Evolutionary conservation across 2,797 vertebrate genomes (phyloP).

Genomic region (Rousettus madagascariensis): DNA sequence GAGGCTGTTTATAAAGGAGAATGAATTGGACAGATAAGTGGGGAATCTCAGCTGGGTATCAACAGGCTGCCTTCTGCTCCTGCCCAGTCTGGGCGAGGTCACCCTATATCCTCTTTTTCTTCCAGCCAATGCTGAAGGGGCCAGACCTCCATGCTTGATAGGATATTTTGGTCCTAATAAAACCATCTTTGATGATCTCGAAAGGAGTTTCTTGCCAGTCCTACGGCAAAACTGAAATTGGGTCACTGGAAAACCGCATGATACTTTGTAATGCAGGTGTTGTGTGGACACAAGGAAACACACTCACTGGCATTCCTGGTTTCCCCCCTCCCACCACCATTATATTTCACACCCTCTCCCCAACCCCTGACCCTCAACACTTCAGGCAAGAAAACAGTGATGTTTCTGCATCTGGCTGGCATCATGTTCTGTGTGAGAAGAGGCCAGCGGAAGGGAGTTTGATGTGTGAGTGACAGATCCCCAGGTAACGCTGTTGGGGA

Average conservation of each 20-base stretch:
- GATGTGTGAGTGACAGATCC: conserved; percentile 83
- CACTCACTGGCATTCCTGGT: not conserved
- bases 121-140: not conserved
- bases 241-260: not conserved
- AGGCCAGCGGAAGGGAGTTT: conserved; percentile 67
- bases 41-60: not conserved
- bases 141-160: not conserved
- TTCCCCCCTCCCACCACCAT: too few species aligned
- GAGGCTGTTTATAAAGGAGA: not conserved
- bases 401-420: conserved; percentile 73
- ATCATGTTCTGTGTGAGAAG: conserved; percentile 56
- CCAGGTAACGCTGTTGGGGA: conserved; percentile 82
- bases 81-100: too few species aligned
- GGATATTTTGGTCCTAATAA: not conserved
- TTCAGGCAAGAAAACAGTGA: not conserved
- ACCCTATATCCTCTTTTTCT: not conserved
- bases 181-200: not conserved
- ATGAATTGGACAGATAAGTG: not conserved
- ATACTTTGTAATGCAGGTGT: not conserved
- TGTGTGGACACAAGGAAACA: not conserved
- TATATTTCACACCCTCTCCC: rapidly evolving
- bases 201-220: not conserved
- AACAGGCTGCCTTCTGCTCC: not conserved
- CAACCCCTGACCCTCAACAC: not conserved
- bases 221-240: not conserved